Evolutionary conservation across 2,888 invertebrate genomes (phyloP), one percentile per base, ranked within the genome.

Genomic region (Cheilosia vulpina): DNA sequence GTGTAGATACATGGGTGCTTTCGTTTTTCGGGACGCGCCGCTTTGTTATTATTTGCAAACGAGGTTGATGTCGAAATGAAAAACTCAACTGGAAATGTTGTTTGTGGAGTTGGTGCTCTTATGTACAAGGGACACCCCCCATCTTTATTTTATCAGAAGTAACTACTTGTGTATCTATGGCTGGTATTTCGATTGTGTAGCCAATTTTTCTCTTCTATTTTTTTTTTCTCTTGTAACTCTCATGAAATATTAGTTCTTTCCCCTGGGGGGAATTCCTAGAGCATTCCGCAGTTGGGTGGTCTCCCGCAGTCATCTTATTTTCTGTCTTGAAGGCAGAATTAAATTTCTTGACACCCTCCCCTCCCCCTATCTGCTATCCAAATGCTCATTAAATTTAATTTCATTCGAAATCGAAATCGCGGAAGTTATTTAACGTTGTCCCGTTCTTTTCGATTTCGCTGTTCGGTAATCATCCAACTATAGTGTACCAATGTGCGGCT

Each of bases 151-250:
- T 80, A 80, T 71, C 84, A 84, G 52, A 80, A 84, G 58, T 77
- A 85, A 81, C 81, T 81, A 85, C 85, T 80, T 85, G 85, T 85
- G 85, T 85, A 85, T 85, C 85, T 85, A 77, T 76, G 77, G 81
- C 57, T 85, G 71, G 81, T 63, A 63, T 81, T 85, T 85, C 76
- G 62, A 85, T 85, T 85, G 85, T 85, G 81, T 73, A 72, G 85
- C 81, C 81, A 85, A 73, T 85, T 85, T 72, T 78, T 79, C 80
- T 31, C 7, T 50, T n/a, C 47, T 6, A n/a, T 4, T 24, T 24
- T 6, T 13, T 80, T 81, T 72, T 78, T 73, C 75, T 41, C 11
- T 50, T 27, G 2, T 53, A 17, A n/a, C 75, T 80, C 72, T 77
- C 85, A 85, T 85, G 81, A 85, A 85, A 81, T 85, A 85, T 85